These are phyloP conservation scores for Brienomyrus longianalis DNA, from an alignment of 2,113 vertebrate species.

Conservation along the genomic window DNA sequence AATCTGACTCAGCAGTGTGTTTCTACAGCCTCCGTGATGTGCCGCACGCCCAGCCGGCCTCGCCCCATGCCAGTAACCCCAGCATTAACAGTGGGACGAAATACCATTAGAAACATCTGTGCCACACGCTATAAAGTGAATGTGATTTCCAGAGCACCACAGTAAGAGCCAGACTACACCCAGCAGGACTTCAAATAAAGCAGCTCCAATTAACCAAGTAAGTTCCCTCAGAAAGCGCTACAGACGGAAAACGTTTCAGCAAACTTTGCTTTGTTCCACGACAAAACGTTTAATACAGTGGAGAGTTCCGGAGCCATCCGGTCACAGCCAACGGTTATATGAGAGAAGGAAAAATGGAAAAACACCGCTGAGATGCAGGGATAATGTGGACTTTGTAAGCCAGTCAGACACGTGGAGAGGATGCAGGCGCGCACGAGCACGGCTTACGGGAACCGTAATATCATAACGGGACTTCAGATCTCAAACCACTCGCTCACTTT, in stretches of 20 bases:
- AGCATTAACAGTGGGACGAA: slow-evolving; percentile 49
- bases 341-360: background rate
- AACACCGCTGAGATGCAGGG: background rate
- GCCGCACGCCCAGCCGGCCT: background rate
- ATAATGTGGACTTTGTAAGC: background rate
- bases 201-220: slow-evolving; percentile 66
- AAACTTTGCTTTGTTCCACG: slow-evolving; percentile 49
- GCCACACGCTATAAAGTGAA: slow-evolving; percentile 60
- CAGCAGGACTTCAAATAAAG: slow-evolving; percentile 74
- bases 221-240: slow-evolving; percentile 65
- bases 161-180: slow-evolving; percentile 60
- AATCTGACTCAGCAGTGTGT: background rate
- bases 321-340: background rate
- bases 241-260: slow-evolving; percentile 59
- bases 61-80: slow-evolving; percentile 42
- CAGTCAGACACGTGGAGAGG: background rate
- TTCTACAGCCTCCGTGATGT: background rate
- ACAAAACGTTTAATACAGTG: slow-evolving; percentile 21
- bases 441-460: background rate
- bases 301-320: no score
- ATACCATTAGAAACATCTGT: slow-evolving; percentile 34
- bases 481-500: background rate
- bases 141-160: slow-evolving; percentile 66
- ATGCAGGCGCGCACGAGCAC: background rate
- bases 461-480: background rate